A percentile compares a stretch with the other conserved stretches of the same genome.
These are phyloP conservation scores for Python bivittatus DNA, from an alignment of 2,113 vertebrate genomes.

Conservation along the genomic window DNA sequence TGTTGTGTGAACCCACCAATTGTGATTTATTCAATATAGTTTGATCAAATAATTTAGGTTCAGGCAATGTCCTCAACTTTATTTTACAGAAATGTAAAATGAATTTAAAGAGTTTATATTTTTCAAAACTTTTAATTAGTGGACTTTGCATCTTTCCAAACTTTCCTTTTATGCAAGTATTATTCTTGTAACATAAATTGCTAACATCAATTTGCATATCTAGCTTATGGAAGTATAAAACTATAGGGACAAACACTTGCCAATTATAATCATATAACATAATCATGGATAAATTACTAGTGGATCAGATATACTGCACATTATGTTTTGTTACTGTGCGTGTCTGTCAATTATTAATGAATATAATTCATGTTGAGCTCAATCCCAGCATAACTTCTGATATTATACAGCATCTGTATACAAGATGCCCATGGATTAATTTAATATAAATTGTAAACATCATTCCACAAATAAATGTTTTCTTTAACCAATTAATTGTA, in stretches of 20 bases:
- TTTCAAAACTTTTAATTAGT: not conserved
- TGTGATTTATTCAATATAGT: not conserved
- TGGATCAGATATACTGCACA: not conserved
- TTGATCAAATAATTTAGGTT: not conserved
- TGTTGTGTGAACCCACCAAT: not conserved
- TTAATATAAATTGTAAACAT: not conserved
- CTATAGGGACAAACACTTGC: not conserved
- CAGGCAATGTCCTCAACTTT: not conserved
- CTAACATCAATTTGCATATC: not conserved
- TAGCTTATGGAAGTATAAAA: not conserved
- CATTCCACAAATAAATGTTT: not conserved
- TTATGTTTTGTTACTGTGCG: not conserved
- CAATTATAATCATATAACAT: not conserved
- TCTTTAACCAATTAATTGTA: not conserved
- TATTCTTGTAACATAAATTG: not conserved
- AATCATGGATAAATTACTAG: not conserved
- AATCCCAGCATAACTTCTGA: not conserved
- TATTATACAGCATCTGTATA: not conserved
- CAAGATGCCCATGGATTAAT: not conserved
- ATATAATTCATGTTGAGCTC: not conserved
- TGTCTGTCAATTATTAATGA: not conserved
- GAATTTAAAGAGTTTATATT: not conserved
- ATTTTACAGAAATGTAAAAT: not conserved
- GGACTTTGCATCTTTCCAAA: not conserved
- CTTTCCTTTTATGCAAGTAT: constrained; percentile 8